phyloP scores from a whole-genome alignment of 2,797 vertebrate genomes.

The Onychomys torridus region DNA sequence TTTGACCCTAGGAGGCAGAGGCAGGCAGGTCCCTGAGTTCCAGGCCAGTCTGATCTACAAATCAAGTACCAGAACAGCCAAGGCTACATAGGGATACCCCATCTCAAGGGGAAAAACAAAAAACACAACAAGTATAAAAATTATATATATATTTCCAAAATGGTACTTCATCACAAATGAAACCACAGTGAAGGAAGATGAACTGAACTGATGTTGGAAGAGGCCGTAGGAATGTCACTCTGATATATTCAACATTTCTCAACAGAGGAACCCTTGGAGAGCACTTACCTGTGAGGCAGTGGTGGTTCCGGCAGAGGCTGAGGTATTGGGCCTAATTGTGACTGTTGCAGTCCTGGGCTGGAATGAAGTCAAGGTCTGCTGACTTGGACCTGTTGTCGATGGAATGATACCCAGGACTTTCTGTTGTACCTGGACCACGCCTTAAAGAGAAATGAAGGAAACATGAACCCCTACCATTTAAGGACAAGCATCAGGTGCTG shows the following conservation, averaged over 20 bases:
- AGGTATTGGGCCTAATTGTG: slow-evolving; percentile 94
- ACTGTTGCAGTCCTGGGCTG: slow-evolving; percentile 96
- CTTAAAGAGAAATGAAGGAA: slow-evolving; percentile 86
- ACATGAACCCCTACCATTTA: slow-evolving; percentile 55
- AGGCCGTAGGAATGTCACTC: not conserved
- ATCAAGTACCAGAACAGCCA: not conserved
- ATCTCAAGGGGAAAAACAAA: not conserved
- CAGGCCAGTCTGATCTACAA: not conserved
- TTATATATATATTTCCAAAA: not conserved
- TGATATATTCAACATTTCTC: not conserved
- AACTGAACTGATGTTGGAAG: not conserved
- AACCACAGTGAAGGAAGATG: not conserved
- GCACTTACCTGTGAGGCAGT: slow-evolving; percentile 89
- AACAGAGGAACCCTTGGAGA: not conserved
- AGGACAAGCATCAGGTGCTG: slow-evolving; percentile 30
- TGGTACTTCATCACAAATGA: slow-evolving; percentile 18
- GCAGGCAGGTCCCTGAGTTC: not conserved
- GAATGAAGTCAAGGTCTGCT: slow-evolving; percentile 96
- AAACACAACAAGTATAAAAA: not conserved
- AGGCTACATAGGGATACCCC: not conserved
- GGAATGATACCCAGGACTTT: slow-evolving; percentile 99
- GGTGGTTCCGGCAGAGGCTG: slow-evolving; percentile 89
- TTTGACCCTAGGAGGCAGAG: not conserved
- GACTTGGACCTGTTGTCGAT: slow-evolving; percentile 92
- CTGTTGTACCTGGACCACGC: slow-evolving; percentile 96